These are phyloP conservation scores for Drosophila recens DNA, from an alignment of 2,888 invertebrate species.

Conservation along the genomic window DNA sequence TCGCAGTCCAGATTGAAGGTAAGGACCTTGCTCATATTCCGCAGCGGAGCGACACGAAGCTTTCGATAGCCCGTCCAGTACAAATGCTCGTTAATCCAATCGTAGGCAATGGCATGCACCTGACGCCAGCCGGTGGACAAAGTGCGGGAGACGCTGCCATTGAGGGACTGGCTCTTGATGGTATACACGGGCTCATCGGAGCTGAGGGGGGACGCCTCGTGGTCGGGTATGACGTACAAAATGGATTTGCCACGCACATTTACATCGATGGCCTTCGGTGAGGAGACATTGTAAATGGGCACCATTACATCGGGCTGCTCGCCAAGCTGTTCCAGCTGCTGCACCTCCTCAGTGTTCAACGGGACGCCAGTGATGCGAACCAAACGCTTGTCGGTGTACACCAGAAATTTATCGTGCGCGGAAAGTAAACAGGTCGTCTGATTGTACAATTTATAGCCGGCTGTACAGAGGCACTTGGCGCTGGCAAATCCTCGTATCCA, in stretches of 20 bases:
- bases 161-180: slow-evolving; percentile 89
- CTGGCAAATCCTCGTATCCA: slow-evolving; percentile 87
- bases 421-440: slow-evolving; percentile 88
- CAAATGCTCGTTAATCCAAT: slow-evolving; percentile 93
- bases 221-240: slow-evolving; percentile 87
- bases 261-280: slow-evolving; percentile 88
- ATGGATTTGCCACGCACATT: slow-evolving; percentile 88
- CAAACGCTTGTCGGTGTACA: slow-evolving; percentile 89
- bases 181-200: slow-evolving; percentile 84
- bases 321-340: slow-evolving; percentile 70
- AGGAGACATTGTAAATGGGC: slow-evolving; percentile 88
- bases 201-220: slow-evolving; percentile 33
- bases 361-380: slow-evolving; percentile 90
- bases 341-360: slow-evolving; percentile 73
- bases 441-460: slow-evolving; percentile 88
- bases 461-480: slow-evolving; percentile 90
- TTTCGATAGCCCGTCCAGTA: slow-evolving; percentile 92
- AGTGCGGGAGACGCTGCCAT: slow-evolving; percentile 85
- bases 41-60: slow-evolving; percentile 89
- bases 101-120: slow-evolving; percentile 90
- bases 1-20: slow-evolving; percentile 87
- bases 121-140: slow-evolving; percentile 88
- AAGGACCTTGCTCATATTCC: slow-evolving; percentile 86
- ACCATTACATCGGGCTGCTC: slow-evolving; percentile 87
- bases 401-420: slow-evolving; percentile 88